Evolutionary conservation across 2,888 invertebrate species (phyloP).

Genomic region (Heliconius sara): DNA sequence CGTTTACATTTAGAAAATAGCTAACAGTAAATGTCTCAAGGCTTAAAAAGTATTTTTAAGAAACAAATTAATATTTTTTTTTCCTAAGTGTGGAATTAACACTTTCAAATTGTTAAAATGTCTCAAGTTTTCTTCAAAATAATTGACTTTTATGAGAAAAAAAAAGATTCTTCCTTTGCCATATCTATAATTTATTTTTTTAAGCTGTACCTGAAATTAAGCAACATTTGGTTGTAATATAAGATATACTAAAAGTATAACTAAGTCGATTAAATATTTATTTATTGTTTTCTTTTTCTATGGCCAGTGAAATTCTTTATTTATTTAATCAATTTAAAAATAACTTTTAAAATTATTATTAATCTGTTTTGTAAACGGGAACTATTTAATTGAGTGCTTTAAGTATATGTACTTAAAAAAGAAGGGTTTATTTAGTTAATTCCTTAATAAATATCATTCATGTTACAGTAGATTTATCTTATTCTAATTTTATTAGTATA

Average conservation of each 20-base stretch:
- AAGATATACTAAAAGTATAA: neutral
- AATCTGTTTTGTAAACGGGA: slow-evolving; percentile 31
- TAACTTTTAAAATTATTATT: neutral
- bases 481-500: neutral
- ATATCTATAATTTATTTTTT: slow-evolving; percentile 15
- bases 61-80: too few species aligned
- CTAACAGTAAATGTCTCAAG: too few species aligned
- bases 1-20: slow-evolving; percentile 35
- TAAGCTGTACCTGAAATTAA: slow-evolving; percentile 18
- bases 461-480: neutral
- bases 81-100: too few species aligned
- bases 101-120: neutral
- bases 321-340: neutral
- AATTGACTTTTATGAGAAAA: neutral
- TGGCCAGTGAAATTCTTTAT: neutral
- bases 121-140: neutral
- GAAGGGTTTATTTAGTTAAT: slow-evolving; percentile 20
- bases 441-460: slow-evolving; percentile 12
- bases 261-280: neutral
- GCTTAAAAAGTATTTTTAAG: too few species aligned
- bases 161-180: neutral
- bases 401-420: slow-evolving; percentile 30
- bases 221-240: slow-evolving; percentile 7
- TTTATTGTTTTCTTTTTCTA: neutral
- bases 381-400: slow-evolving; percentile 18